Evolutionary conservation across 1,140 invertebrate species (phyloP), one percentile per base, ranked within the genome.

Genomic region (Ceratina calcarata): DNA sequence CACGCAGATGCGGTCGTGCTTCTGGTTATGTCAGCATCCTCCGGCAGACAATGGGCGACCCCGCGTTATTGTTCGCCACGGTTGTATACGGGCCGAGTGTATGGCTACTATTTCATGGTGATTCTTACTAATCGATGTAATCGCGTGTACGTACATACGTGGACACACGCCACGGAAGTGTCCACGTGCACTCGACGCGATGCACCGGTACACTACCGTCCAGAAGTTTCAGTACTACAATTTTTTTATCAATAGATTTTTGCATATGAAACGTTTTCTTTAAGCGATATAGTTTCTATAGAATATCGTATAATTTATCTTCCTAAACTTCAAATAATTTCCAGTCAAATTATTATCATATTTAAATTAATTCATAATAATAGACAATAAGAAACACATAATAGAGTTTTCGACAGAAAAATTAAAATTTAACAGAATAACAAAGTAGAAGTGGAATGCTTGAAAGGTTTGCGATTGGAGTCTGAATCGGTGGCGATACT

Each of bases 21-120:
- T 89, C 81, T 90, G 90, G 87, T 92, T 92, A 92, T 92, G 91
- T 91, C 91, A 92, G 37, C 91, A 91, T 91, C 91, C 91, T 92
- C 89, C 88, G 81, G 37, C 81, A 89, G 86, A 92, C 91, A 92
- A 92, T 92, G 78, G 89, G 87, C 87, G 90, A 88, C 87, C 89
- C 89, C 88, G 86, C 86, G 83, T 85, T 88, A 92, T 91, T 92
- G 90, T 92, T 88, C 84, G 83, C 67, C 81, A 78, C 81, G 88
- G 85, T 86, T 45, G 37, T 81, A 73, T 82, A 69, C 73, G 37
- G n/a, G 27, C 65, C 16, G 65, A 77, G 79, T 81, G 64, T 82
- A 69, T 20, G 72, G 78, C 69, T 79, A 87, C 86, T 77, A 87
- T 90, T 91, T 89, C 88, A 86, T 85, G 86, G 86, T 83, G 87